Evolutionary conservation across 1,140 invertebrate species (phyloP), one percentile per base, ranked within the genome.

Genomic region (Chionoecetes opilio): DNA sequence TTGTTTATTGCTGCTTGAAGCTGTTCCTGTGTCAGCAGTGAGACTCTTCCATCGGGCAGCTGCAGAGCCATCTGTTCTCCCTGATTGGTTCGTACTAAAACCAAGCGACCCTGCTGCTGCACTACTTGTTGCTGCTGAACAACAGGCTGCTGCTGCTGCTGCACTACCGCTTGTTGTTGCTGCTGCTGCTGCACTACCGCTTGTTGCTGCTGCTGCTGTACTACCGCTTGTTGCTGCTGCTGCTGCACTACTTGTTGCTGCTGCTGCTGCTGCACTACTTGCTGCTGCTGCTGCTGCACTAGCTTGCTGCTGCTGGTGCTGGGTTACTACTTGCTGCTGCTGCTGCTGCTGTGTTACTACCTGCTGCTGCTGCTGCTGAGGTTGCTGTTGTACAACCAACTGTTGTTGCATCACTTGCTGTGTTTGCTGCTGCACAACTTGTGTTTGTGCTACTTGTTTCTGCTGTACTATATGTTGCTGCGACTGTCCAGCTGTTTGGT

Each of bases 1-100:
- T 90, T 89, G 31, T 92, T 89, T 3, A 95, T 29, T 38, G 46
- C 63, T 82, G 91, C 37, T 41, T 95, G 94, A 3, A 95, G 38
- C 91, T 95, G 94, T 91, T 95, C 94, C 75, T 93, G 94, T 29
- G 91, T 82, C n/a, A 95, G 41, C 53, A 95, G 82, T 34, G 94
- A 88, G n/a, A 95, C 85, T 82, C 94, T 63, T 21, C 94, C 94
- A 90, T 95, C 94, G 14, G 94, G 84, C 35, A 90, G 91, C 35
- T 95, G 94, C 11, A 95, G 75, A 8, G 85, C 91, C 94, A 95
- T 84, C 75, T 93, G 91, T 87, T 95, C 94, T 37, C 94, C 94
- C 88, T 95, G 94, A 46, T 53, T 26, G n/a, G 94, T 95, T 91
- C 94, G 92, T 87, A 95, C 84, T 34, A 95, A 84, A 26, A 95